Percentiles rank a stretch among this genome's conserved stretches.
Evolutionary conservation across 2,797 vertebrate species (phyloP).

Genomic region (Phoeniculus purpureus): DNA sequence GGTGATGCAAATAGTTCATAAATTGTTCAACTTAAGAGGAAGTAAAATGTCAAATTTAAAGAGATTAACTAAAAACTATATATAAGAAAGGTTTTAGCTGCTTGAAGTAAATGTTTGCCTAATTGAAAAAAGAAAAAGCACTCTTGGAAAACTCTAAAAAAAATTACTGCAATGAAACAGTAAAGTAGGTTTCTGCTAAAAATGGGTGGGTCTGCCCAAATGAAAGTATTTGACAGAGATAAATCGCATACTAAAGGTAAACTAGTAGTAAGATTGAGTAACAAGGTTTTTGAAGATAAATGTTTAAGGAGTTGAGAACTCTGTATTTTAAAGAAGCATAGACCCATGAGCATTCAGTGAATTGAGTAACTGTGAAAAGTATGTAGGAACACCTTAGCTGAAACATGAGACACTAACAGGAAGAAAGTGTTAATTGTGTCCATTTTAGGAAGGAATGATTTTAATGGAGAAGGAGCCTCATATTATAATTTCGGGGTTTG

Average conservation of each 20-base stretch:
- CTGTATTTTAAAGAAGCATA: background rate
- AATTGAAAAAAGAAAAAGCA: background rate
- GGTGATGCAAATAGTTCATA: background rate
- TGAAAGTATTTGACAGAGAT: background rate
- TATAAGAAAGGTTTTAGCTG: background rate
- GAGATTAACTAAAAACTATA: background rate
- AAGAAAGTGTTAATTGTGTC: background rate
- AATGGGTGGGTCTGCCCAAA: background rate
- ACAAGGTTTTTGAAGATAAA: background rate
- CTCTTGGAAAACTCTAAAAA: background rate
- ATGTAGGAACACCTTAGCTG: background rate
- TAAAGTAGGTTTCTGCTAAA: background rate
- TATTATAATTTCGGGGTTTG: background rate
- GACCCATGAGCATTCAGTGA: background rate
- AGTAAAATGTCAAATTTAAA: background rate
- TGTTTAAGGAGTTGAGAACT: background rate
- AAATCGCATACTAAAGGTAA: background rate
- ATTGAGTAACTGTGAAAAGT: background rate
- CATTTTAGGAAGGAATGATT: background rate
- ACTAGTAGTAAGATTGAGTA: background rate
- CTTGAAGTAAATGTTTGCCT: background rate
- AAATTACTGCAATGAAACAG: background rate
- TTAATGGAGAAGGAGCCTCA: background rate
- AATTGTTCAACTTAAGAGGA: background rate
- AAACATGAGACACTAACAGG: fast-evolving